Percentiles rank a stretch among this genome's conserved stretches.
Conservation (phyloP, 1,140 invertebrate genomes). For the Lordiphosa mommai region DNA sequence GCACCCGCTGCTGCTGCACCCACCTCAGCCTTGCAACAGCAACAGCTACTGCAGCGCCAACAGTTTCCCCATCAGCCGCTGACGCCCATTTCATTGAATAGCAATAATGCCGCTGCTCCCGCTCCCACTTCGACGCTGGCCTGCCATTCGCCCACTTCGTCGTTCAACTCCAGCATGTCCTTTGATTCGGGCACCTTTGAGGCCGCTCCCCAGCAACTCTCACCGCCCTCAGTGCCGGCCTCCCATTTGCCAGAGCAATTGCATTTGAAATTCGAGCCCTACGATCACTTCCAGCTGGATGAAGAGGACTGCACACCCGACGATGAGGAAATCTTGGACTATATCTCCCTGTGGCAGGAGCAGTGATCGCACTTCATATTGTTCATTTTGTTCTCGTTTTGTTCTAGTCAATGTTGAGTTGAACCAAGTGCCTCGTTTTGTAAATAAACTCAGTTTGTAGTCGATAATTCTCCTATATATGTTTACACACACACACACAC, state of each 20-base stretch:
- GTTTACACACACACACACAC: no score
- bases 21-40: constrained; percentile 57
- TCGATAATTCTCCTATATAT: not conserved
- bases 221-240: constrained; percentile 15
- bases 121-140: constrained; percentile 1
- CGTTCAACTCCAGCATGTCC: constrained; percentile 88
- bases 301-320: constrained; percentile 87
- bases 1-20: constrained; percentile 80
- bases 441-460: constrained; percentile 45
- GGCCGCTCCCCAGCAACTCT: constrained; percentile 59
- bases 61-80: constrained; percentile 59
- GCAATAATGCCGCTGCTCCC: constrained; percentile 7
- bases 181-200: constrained; percentile 80
- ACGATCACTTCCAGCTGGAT: constrained; percentile 86
- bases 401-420: constrained; percentile 64
- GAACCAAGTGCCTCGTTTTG: constrained; percentile 68
- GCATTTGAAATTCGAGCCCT: constrained; percentile 83
- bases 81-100: constrained; percentile 53
- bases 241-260: constrained; percentile 44
- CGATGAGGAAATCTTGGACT: constrained; percentile 94
- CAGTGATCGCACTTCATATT: constrained; percentile 77
- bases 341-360: constrained; percentile 92
- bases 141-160: constrained; percentile 87
- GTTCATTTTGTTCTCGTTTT: constrained; percentile 26
- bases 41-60: constrained; percentile 62